A percentile compares a stretch with the other conserved stretches of the same genome.
Evolutionary conservation across 2,797 vertebrate genomes (phyloP).

Genomic region (Peromyscus melanophrys): DNA sequence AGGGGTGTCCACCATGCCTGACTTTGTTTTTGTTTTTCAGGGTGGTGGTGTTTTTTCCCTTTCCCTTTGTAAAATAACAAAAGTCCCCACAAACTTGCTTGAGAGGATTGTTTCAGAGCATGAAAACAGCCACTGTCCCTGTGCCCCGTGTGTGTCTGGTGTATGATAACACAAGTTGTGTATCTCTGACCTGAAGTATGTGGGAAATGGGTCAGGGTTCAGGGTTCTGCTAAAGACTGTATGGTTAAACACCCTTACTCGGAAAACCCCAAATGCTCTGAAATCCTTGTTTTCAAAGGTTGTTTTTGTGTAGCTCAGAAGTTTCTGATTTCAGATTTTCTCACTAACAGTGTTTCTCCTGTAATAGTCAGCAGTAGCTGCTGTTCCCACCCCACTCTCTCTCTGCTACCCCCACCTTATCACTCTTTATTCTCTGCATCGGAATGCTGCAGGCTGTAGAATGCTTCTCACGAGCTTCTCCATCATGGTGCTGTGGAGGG

Average conservation of each 20-base stretch:
- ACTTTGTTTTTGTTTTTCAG: background rate
- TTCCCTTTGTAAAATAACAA: background rate
- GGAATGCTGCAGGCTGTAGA: background rate
- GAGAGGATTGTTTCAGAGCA: background rate
- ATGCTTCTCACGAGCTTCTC: background rate
- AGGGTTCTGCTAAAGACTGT: background rate
- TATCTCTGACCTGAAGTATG: background rate
- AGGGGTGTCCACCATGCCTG: background rate
- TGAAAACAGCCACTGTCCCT: fast-evolving
- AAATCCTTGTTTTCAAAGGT: background rate
- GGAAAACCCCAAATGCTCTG: background rate
- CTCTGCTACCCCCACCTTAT: fast-evolving
- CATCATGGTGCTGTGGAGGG: background rate
- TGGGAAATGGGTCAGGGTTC: background rate
- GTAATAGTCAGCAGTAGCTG: background rate
- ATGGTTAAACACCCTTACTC: background rate
- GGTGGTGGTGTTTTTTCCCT: background rate
- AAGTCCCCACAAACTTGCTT: background rate
- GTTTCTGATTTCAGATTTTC: background rate
- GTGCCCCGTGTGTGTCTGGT: too few species aligned
- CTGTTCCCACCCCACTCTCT: background rate
- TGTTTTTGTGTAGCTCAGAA: background rate
- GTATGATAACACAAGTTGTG: background rate
- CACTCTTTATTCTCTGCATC: background rate
- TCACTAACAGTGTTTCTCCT: background rate